Conservation (phyloP, 35 echinoderm and acorn worm species). For the Anneissia japonica region DNA sequence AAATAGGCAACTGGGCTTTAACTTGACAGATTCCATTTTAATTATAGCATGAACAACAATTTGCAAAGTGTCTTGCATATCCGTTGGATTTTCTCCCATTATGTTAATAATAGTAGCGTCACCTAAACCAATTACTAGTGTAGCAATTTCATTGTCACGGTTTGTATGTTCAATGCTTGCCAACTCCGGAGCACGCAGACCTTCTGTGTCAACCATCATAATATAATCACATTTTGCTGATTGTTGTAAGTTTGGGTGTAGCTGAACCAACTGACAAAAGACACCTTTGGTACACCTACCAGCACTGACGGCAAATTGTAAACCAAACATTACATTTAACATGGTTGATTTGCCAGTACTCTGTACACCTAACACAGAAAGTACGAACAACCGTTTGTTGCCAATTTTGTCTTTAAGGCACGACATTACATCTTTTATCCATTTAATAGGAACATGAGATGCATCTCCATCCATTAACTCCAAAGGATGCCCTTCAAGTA, state of each 20-base stretch:
- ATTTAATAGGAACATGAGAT: slow-evolving; percentile 8
- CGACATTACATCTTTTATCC: slow-evolving; percentile 15
- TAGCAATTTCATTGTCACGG: slow-evolving; percentile 36
- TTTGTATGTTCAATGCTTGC: neutral
- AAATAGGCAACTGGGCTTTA: slow-evolving; percentile 10
- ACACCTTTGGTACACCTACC: slow-evolving; percentile 34
- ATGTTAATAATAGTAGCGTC: slow-evolving; percentile 22
- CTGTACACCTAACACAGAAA: slow-evolving; percentile 28
- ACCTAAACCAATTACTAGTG: neutral
- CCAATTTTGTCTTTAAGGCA: slow-evolving; percentile 7
- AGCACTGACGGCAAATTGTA: slow-evolving; percentile 30
- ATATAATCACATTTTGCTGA: neutral
- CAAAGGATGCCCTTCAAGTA: slow-evolving; percentile 11
- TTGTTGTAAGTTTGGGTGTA: neutral
- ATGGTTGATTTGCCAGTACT: slow-evolving; percentile 19
- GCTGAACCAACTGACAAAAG: slow-evolving; percentile 7
- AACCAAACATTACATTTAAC: slow-evolving; percentile 32
- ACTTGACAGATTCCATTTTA: slow-evolving; percentile 21
- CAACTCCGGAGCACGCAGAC: slow-evolving; percentile 23
- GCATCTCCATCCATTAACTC: slow-evolving; percentile 38
- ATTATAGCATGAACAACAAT: slow-evolving; percentile 41
- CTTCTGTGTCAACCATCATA: slow-evolving; percentile 35
- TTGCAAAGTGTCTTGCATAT: slow-evolving; percentile 37
- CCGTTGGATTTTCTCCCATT: slow-evolving; percentile 22
- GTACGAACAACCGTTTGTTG: slow-evolving; percentile 12